These are phyloP conservation scores for Phrynocephalus vlangalii DNA, from an alignment of 2,797 vertebrate species.

Conservation along the genomic window DNA sequence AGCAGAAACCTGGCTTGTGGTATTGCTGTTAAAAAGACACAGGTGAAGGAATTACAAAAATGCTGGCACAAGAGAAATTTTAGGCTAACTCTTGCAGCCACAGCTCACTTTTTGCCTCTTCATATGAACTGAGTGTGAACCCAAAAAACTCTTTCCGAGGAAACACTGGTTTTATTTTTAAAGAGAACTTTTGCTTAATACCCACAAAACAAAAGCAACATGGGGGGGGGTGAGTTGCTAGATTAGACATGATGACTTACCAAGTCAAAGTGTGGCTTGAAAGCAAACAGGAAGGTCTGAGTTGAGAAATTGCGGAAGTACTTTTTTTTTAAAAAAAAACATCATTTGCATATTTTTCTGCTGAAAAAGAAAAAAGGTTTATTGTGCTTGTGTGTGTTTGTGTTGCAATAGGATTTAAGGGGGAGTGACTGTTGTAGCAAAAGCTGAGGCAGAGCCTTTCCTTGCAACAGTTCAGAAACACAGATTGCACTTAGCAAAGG, in stretches of 20 bases:
- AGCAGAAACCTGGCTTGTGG: too few relatives aligned
- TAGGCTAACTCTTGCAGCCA: not conserved
- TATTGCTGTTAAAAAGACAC: not conserved
- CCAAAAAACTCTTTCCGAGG: not conserved
- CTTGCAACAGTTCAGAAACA: slow-evolving; percentile 29
- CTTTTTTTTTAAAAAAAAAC: slow-evolving; percentile 10
- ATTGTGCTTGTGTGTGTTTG: slow-evolving; percentile 48
- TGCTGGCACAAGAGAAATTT: not conserved
- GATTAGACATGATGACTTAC: not conserved
- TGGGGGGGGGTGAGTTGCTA: not conserved
- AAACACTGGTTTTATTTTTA: not conserved
- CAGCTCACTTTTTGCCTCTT: not conserved
- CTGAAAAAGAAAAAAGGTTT: not conserved
- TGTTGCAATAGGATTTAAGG: slow-evolving; percentile 69
- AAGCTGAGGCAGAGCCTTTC: slow-evolving; percentile 60
- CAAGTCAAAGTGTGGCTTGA: not conserved
- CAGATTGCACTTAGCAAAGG: slow-evolving; percentile 27
- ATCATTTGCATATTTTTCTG: slow-evolving; percentile 49
- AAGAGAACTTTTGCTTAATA: not conserved
- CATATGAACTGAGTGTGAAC: not conserved
- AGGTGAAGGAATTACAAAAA: not conserved
- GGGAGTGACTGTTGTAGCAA: slow-evolving; percentile 69
- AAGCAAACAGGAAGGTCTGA: slow-evolving; percentile 39
- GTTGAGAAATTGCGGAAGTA: slow-evolving; percentile 25
- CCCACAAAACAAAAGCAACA: not conserved